These are phyloP conservation scores for Anhinga rufa DNA, from an alignment of 2,113 vertebrate species.

Conservation along the genomic window DNA sequence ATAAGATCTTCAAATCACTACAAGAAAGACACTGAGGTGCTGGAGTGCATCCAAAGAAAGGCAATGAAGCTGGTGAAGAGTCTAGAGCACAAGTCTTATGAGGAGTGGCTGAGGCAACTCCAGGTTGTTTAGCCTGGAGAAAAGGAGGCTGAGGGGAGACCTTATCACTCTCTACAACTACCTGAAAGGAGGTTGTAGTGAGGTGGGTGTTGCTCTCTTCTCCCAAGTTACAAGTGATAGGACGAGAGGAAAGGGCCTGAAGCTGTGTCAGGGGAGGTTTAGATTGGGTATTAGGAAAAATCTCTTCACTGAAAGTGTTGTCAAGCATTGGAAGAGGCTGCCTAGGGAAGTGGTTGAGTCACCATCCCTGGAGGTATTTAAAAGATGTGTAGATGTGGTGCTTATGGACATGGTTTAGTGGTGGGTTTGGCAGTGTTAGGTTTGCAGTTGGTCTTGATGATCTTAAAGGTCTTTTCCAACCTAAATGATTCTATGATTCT, in stretches of 20 bases:
- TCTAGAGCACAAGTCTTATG: neutral
- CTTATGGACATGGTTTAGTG: neutral
- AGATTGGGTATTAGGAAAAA: neutral
- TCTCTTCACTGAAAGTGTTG: neutral
- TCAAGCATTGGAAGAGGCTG: neutral
- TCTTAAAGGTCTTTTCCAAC: neutral
- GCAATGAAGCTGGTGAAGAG: neutral
- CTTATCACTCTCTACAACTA: neutral
- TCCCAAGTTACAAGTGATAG: neutral
- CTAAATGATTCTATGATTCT: neutral
- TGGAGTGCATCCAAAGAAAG: neutral
- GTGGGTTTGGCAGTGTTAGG: neutral
- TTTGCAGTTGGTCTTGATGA: neutral
- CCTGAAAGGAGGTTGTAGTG: neutral
- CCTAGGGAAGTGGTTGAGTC: neutral
- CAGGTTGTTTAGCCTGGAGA: neutral
- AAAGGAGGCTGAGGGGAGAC: neutral
- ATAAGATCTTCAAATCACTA: neutral
- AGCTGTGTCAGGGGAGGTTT: neutral
- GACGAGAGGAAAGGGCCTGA: neutral
- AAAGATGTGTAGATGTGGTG: accelerated
- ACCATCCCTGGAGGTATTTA: neutral
- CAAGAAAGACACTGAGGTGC: neutral
- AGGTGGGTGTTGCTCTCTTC: accelerated
- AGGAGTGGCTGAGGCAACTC: neutral